These are phyloP conservation scores for Pseudomyrmex sp. DNA, from an alignment of 1,140 invertebrate genomes.

Conservation along the genomic window DNA sequence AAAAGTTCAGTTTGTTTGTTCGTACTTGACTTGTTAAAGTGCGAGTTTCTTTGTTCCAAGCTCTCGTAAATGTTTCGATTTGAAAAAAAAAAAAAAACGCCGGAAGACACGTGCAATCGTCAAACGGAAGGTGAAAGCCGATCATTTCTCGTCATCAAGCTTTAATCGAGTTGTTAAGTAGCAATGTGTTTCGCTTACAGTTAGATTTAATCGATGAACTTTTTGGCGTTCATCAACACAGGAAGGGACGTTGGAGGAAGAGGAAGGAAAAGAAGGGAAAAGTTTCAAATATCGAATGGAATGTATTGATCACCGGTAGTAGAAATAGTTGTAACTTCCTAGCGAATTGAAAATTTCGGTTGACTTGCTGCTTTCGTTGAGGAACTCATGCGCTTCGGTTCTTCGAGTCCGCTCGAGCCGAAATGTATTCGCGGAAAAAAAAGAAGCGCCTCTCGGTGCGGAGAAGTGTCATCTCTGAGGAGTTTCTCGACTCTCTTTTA, in stretches of 20 bases:
- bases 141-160: slow-evolving; percentile 48
- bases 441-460: neutral
- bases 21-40: slow-evolving; percentile 31
- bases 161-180: slow-evolving; percentile 44
- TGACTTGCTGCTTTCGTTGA: slow-evolving; percentile 15
- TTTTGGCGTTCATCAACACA: slow-evolving; percentile 39
- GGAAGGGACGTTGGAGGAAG: too few species aligned
- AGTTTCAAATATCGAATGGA: neutral
- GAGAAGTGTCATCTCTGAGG: neutral
- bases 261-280: neutral
- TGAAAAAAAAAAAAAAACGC: slow-evolving; percentile 6
- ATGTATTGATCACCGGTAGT: slow-evolving; percentile 42
- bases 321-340: slow-evolving; percentile 22
- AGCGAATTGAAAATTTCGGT: slow-evolving; percentile 1
- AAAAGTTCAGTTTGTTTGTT: neutral
- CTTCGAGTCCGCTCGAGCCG: slow-evolving; percentile 14
- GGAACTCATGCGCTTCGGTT: slow-evolving; percentile 22
- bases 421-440: slow-evolving; percentile 2
- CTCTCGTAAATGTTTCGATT: neutral
- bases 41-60: neutral
- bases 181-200: neutral
- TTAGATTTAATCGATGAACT: slow-evolving; percentile 43
- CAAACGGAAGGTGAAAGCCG: neutral
- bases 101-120: slow-evolving; percentile 1
- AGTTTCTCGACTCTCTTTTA: neutral